Evolutionary conservation across 2,888 invertebrate genomes (phyloP), one percentile per base, ranked within the genome.

Genomic region (Caenorhabditis doughertyi): DNA sequence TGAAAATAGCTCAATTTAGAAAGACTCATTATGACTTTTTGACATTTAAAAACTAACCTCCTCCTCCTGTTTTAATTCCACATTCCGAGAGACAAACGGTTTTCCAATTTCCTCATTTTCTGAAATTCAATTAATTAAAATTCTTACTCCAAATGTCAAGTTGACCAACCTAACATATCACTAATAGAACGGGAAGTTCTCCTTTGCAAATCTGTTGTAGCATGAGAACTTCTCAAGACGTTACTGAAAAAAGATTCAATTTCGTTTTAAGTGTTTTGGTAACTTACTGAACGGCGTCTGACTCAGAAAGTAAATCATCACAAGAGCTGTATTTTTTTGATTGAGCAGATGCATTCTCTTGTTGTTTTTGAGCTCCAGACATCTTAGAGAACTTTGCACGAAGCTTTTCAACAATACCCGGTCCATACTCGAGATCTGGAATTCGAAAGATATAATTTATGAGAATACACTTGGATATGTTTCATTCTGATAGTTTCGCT

Each of bases 381-480:
- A 88, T 62, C 16, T 67, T 71, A 5, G 83, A 76, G 64, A 88
- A 88, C 62, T 87, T 88, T 11, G 88, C 88, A 16, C 85, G 83
- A 25, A 88, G 68, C 49, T 84, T 85, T 32, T 88, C 88, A 42
- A 88, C 88, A 32, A 88, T 88, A 21, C 88, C 88, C 23, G 88
- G 88, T 7, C 88, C 88, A 76, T 88, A 88, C 60, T 88, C 88
- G 21, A 87, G 64, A 81, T 88, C 88, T 88, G 85, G 64, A 86
- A 87, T 42, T 21, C 25, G 32, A 11, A 29, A 8, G 56, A 39
- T 60, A n/a, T n/a, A n/a, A n/a, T n/a, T n/a, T n/a, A n/a, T n/a
- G n/a, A n/a, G n/a, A n/a, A n/a, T n/a, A n/a, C n/a, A n/a, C n/a
- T n/a, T n/a, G n/a, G n/a, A n/a, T n/a, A n/a, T n/a, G n/a, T n/a